phyloP scores from a whole-genome alignment of 2,113 vertebrate species.

The Pungitius pungitius region DNA sequence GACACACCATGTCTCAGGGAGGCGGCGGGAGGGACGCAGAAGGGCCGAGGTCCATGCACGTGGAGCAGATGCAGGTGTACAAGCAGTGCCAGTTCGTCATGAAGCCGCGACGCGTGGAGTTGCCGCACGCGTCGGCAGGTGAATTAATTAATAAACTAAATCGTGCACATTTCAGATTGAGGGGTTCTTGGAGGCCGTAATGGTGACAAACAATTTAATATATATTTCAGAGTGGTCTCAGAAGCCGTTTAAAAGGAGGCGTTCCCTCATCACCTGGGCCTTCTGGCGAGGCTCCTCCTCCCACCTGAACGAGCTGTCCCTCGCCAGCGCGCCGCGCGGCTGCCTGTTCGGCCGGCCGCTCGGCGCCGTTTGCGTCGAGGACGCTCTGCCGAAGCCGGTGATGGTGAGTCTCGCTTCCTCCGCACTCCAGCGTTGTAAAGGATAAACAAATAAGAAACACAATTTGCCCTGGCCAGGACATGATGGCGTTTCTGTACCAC shows the following conservation, averaged over 20 bases:
- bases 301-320: conserved; percentile 83
- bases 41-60: conserved; percentile 43
- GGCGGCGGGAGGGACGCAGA: conserved; percentile 3
- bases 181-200: neutral
- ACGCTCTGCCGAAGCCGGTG: conserved; percentile 89
- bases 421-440: neutral
- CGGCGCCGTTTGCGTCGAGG: conserved; percentile 84
- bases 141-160: neutral
- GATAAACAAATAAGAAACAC: neutral
- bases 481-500: conserved; percentile 90
- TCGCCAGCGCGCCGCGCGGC: conserved; percentile 75
- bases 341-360: conserved; percentile 89
- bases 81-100: conserved; percentile 93
- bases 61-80: conserved; percentile 71
- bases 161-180: rapidly evolving
- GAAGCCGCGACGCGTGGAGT: conserved; percentile 53
- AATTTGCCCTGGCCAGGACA: conserved; percentile 82
- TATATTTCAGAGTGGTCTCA: conserved; percentile 80
- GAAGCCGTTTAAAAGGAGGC: conserved; percentile 88
- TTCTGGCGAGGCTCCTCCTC: conserved; percentile 90
- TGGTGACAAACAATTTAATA: neutral
- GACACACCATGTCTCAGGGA: conserved; percentile 19
- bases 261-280: conserved; percentile 92
- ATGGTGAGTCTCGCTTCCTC: conserved; percentile 82
- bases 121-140: conserved; percentile 37